Conservation (phyloP, 2,113 vertebrate genomes). For the Channa maculata region DNA sequence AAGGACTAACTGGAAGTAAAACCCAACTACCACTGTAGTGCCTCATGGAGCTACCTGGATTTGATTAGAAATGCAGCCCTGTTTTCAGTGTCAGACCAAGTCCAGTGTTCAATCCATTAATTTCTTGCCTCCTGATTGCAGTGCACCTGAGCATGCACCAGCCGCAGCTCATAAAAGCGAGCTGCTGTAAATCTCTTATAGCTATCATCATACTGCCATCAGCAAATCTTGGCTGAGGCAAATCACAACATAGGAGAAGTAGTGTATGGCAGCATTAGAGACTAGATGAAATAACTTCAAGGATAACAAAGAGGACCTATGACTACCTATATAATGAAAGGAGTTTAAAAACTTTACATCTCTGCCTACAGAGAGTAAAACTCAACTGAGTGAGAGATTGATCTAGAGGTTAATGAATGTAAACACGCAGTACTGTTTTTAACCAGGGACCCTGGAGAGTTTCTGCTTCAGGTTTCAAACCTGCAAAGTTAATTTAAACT, state of each 20-base stretch:
- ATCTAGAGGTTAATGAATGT: constrained; percentile 43
- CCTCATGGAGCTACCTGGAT: not conserved
- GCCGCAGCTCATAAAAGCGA: constrained; percentile 43
- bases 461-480: constrained; percentile 42
- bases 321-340: constrained; percentile 7
- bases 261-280: constrained; percentile 30
- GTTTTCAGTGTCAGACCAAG: constrained; percentile 45
- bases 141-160: constrained; percentile 40
- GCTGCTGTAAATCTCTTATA: constrained; percentile 33
- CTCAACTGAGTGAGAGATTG: constrained; percentile 16
- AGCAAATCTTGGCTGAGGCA: constrained; percentile 38
- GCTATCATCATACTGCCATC: constrained; percentile 38
- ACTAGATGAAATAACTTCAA: constrained; percentile 21
- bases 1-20: not conserved
- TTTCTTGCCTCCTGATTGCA: constrained; percentile 46
- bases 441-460: constrained; percentile 35
- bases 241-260: constrained; percentile 32
- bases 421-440: constrained; percentile 44
- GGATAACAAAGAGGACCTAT: constrained; percentile 6
- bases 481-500: constrained; percentile 44
- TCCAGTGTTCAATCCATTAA: constrained; percentile 47
- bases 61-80: constrained; percentile 38
- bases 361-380: not conserved
- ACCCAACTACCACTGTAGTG: not conserved
- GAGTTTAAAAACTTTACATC: not conserved